Conservation (phyloP, 2,888 invertebrate species). For the Lasioglossum marginatum region DNA sequence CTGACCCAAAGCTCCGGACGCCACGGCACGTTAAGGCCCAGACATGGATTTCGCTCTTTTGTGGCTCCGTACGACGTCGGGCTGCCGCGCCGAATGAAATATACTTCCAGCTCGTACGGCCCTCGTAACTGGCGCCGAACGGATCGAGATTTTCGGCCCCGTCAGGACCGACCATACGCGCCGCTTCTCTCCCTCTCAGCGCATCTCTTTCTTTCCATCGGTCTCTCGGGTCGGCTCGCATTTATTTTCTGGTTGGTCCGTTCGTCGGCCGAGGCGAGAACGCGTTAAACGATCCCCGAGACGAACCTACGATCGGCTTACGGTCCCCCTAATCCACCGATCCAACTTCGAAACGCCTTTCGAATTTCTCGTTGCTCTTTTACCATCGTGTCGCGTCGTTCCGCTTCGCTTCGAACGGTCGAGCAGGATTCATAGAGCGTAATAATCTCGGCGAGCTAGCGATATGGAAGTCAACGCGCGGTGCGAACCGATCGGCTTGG, state of each 20-base stretch:
- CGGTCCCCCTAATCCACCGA: slow-evolving; percentile 12
- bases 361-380: slow-evolving; percentile 9
- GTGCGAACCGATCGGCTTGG: not conserved
- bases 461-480: not conserved
- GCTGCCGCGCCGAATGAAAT: slow-evolving; percentile 74
- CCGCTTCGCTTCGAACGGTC: not conserved
- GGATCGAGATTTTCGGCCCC: slow-evolving; percentile 74
- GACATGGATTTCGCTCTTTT: slow-evolving; percentile 79
- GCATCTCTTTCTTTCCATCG: not conserved
- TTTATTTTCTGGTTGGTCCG: slow-evolving; percentile 27
- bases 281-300: slow-evolving; percentile 30
- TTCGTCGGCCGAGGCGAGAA: slow-evolving; percentile 32
- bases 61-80: slow-evolving; percentile 70
- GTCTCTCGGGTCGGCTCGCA: slow-evolving; percentile 18
- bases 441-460: not conserved
- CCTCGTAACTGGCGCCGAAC: slow-evolving; percentile 70
- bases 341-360: slow-evolving; percentile 1
- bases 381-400: not conserved
- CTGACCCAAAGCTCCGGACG: slow-evolving; percentile 63
- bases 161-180: slow-evolving; percentile 12
- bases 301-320: not conserved
- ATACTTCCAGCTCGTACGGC: slow-evolving; percentile 64
- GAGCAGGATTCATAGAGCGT: not conserved
- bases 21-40: slow-evolving; percentile 77
- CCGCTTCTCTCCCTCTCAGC: not conserved